A percentile compares a stretch with the other conserved stretches of the same genome.
Evolutionary conservation across 2,888 invertebrate species (phyloP).

Genomic region (Tipula vernalis): DNA sequence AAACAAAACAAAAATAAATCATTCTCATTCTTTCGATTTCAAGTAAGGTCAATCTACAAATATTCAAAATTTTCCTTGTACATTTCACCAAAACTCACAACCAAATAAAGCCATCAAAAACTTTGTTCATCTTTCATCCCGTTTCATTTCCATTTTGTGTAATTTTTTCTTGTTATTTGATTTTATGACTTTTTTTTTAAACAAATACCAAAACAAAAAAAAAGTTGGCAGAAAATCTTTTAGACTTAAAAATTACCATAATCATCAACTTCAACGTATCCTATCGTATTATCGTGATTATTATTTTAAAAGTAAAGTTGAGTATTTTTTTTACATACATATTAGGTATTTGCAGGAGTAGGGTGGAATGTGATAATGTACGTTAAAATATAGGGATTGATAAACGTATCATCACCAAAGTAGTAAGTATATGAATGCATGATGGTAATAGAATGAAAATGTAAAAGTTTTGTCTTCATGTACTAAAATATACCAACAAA

Average conservation of each 20-base stretch:
- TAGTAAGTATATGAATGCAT: background rate
- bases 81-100: background rate
- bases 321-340: background rate
- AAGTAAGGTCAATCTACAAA: background rate
- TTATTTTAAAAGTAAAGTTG: background rate
- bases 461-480: background rate
- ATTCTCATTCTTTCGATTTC: background rate
- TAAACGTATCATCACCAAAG: background rate
- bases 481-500: no score
- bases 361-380: background rate
- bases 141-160: background rate
- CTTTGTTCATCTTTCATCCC: background rate
- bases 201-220: background rate
- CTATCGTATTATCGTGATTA: background rate
- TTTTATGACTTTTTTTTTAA: background rate
- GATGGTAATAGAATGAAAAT: background rate
- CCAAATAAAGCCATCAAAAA: background rate
- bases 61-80: background rate
- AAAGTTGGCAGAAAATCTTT: background rate
- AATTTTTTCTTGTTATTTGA: background rate
- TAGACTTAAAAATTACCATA: background rate
- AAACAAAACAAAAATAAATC: background rate
- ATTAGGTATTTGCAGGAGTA: background rate
- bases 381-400: background rate
- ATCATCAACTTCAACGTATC: background rate